Evolutionary conservation across 1,140 invertebrate genomes (phyloP), one percentile per base, ranked within the genome.

Genomic region (Sarcophaga bullata): DNA sequence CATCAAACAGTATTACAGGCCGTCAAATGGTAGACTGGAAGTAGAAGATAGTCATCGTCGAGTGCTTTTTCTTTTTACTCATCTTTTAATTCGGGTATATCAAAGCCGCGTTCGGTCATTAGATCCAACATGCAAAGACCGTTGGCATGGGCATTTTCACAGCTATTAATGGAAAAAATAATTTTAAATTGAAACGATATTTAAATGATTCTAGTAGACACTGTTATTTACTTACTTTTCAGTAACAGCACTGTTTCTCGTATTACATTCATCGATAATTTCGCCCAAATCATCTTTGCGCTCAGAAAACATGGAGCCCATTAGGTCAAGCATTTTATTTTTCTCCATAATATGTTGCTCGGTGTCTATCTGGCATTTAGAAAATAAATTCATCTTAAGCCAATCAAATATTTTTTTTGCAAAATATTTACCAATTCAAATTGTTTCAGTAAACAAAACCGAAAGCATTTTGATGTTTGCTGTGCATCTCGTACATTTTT

Each of bases 111-210:
- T 7, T 49, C 11, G 10, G 84, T 84, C 86, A 89, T 86, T 80
- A 85, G 85, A 19, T 76, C 76, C 10, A 88, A 82, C 84, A 89
- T 87, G 82, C 87, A 89, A 85, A 89, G 87, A 50, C 84, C 62
- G 50, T 86, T 85, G 6, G 48, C 58, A 50, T 89, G 87, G 49
- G 86, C 86, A 5, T 80, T 84, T 78, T 87, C 86, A 81, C 87
- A 89, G 17, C 87, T 89, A 54, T 19, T 62, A 3, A 73, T 52
- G 13, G 13, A 37, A 7, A 17, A 72, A 37, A 37, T n/a, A 48
- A 49, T 37, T 15, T 3, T 54, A 58, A 17, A 8, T 13, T 73
- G n/a, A 81, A 81, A 81, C 49, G 49, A 17, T 6, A 13, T 73
- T 7, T 17, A 17, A 25, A 19, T 72, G 9, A 5, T 48, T 49